These are phyloP conservation scores for Gymnothorax reevesii DNA, from an alignment of 2,797 vertebrate genomes.

Conservation along the genomic window DNA sequence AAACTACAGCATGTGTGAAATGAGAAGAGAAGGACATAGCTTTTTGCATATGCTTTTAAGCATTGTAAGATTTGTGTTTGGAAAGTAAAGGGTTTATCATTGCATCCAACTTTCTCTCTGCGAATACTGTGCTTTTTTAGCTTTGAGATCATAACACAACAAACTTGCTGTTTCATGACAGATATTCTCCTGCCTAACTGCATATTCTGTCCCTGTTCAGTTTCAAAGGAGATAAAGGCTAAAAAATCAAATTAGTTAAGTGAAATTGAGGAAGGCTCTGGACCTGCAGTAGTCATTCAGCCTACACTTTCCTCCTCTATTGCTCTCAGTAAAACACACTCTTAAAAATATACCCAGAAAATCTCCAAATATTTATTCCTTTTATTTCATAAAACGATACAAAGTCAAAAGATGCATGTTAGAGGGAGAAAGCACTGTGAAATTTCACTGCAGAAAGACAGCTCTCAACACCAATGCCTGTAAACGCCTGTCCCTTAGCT, in stretches of 20 bases:
- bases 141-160: not conserved
- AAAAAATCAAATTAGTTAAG: constrained; percentile 47
- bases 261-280: constrained; percentile 41
- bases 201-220: not conserved
- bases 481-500: constrained; percentile 15
- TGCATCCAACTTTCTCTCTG: not conserved
- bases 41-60: not conserved
- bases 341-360: constrained; percentile 19
- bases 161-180: constrained; percentile 23
- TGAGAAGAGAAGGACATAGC: not conserved
- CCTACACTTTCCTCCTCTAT: not conserved
- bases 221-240: constrained; percentile 29
- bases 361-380: constrained; percentile 50
- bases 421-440: constrained; percentile 47
- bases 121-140: not conserved
- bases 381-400: constrained; percentile 40
- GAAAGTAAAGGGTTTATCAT: not conserved
- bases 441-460: constrained; percentile 50
- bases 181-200: not conserved
- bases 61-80: not conserved
- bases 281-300: constrained; percentile 34
- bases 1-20: not conserved
- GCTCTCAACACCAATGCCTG: constrained; percentile 19
- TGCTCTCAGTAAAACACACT: constrained; percentile 22
- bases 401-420: constrained; percentile 49